Conservation (phyloP, 53 echinoderm and acorn worm species). For the Patiria pectinifera region DNA sequence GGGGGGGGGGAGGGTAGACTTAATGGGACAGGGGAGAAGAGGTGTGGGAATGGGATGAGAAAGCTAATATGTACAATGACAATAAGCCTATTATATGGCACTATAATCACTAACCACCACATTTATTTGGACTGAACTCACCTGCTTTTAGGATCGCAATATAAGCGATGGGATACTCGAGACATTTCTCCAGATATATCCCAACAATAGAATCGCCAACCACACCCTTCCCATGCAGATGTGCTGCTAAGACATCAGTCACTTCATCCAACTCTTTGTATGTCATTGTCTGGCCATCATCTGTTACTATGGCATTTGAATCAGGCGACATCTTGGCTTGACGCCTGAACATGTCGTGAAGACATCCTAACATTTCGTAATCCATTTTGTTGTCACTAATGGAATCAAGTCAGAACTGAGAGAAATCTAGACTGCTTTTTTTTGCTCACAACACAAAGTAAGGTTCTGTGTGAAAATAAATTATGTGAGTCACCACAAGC, state of each 20-base stretch:
- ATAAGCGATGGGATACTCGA: slow-evolving; percentile 60
- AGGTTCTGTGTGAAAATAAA: too few relatives aligned
- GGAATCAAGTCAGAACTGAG: too few relatives aligned
- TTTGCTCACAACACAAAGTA: too few relatives aligned
- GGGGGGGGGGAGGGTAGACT: too few relatives aligned
- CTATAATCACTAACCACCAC: too few relatives aligned
- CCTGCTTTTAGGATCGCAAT: slow-evolving; percentile 72
- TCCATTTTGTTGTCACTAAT: slow-evolving; percentile 46
- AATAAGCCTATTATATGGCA: not conserved
- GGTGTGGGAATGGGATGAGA: too few relatives aligned
- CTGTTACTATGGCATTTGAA: slow-evolving; percentile 55
- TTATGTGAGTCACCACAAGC: too few relatives aligned
- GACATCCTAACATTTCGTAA: slow-evolving; percentile 62
- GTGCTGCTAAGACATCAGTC: slow-evolving; percentile 62
- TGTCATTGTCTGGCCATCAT: slow-evolving; percentile 64
- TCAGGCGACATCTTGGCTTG: slow-evolving; percentile 65
- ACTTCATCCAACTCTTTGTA: slow-evolving; percentile 55
- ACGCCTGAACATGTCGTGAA: slow-evolving; percentile 68
- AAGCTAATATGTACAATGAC: not conserved
- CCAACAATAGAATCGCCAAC: slow-evolving; percentile 63
- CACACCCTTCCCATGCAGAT: slow-evolving; percentile 63
- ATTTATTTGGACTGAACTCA: not conserved
- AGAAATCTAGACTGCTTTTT: too few relatives aligned
- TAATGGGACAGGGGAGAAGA: too few relatives aligned
- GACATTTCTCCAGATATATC: slow-evolving; percentile 59